These are phyloP conservation scores for Trematomus loennbergii DNA, from an alignment of 2,113 vertebrate species.

Conservation along the genomic window DNA sequence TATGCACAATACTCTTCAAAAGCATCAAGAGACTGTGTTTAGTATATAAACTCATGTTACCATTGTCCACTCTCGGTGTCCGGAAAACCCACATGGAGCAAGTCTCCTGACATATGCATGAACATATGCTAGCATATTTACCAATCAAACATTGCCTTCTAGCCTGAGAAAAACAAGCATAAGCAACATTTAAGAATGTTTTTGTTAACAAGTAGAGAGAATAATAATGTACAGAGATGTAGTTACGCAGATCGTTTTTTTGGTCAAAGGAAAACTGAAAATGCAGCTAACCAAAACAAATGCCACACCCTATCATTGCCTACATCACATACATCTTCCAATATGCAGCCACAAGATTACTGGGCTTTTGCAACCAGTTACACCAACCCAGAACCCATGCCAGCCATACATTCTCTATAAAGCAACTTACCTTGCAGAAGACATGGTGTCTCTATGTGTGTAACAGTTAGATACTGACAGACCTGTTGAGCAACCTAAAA, in stretches of 20 bases:
- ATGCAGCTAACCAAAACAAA: not conserved
- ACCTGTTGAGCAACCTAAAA: conserved; percentile 72
- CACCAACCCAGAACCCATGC: conserved; percentile 9
- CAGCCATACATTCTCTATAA: not conserved
- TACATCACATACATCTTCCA: conserved; percentile 25
- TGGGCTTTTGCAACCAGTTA: conserved; percentile 38
- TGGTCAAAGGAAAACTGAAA: not conserved
- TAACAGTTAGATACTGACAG: conserved; percentile 29
- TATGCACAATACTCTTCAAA: not conserved
- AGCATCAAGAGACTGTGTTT: not conserved
- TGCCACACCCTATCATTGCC: conserved; percentile 31
- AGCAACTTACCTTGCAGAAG: conserved; percentile 73
- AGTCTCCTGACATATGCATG: conserved; percentile 31
- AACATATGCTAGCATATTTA: conserved; percentile 14
- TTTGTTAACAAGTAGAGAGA: conserved; percentile 5
- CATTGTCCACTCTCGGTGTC: too few relatives aligned
- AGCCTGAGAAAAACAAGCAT: not conserved
- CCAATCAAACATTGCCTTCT: not conserved
- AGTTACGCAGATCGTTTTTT: not conserved
- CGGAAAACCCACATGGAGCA: conserved; percentile 40
- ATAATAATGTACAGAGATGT: not conserved
- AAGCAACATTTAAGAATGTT: not conserved
- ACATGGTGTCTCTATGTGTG: conserved; percentile 65
- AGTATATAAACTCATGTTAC: too few relatives aligned
- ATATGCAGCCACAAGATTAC: conserved; percentile 42